These are phyloP conservation scores for Lates calcarifer DNA, from an alignment of 2,113 vertebrate genomes.

Conservation along the genomic window DNA sequence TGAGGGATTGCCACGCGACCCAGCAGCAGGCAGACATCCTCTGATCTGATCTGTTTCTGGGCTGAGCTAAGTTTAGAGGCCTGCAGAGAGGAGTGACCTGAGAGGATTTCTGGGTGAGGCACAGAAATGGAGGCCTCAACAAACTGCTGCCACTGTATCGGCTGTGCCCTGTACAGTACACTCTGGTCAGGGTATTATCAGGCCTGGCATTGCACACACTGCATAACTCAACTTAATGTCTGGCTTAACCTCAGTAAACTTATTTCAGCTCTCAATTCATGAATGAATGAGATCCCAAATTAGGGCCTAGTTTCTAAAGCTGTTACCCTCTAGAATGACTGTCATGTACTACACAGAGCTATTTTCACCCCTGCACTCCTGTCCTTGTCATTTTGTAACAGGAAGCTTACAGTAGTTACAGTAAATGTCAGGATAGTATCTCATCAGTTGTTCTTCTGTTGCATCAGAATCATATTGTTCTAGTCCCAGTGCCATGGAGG, in stretches of 20 bases:
- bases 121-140: constrained; percentile 46
- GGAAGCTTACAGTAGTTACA: background rate
- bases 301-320: too few species aligned
- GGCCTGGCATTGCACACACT: constrained; percentile 53
- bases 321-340: constrained; percentile 1
- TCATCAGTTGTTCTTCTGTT: background rate
- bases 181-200: constrained; percentile 73
- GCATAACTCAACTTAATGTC: constrained; percentile 46
- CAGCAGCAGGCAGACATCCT: constrained; percentile 58
- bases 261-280: background rate
- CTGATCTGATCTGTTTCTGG: constrained; percentile 75
- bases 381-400: background rate
- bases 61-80: constrained; percentile 80
- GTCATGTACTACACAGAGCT: constrained; percentile 6
- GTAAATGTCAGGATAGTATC: background rate
- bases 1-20: constrained; percentile 69
- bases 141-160: constrained; percentile 44
- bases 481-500: background rate
- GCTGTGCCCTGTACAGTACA: constrained; percentile 23
- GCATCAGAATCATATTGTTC: background rate
- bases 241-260: constrained; percentile 32
- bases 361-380: background rate
- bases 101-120: constrained; percentile 68
- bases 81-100: constrained; percentile 66
- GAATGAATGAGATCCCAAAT: constrained; percentile 6